Evolutionary conservation across 2,797 vertebrate species (phyloP).

Genomic region (Hoplostethus atlanticus): DNA sequence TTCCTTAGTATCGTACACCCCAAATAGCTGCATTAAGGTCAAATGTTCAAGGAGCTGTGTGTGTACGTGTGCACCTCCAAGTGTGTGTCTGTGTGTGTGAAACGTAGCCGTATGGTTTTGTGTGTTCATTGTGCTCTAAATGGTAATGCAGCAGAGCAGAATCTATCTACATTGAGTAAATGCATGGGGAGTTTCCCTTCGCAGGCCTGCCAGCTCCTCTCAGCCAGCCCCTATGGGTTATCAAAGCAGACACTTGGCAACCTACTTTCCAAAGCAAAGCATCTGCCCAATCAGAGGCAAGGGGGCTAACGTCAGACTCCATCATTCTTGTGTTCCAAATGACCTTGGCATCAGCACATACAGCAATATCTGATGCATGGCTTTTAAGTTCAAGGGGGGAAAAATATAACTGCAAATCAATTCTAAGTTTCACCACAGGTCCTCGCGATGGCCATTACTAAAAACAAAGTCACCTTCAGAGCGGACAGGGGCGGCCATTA

Average conservation of each 20-base stretch:
- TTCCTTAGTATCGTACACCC: neutral
- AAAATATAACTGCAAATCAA: slow-evolving; percentile 85
- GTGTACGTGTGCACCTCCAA: neutral
- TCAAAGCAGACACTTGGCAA: slow-evolving; percentile 86
- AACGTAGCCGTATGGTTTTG: slow-evolving; percentile 23
- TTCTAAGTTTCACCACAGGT: slow-evolving; percentile 76
- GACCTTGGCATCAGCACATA: slow-evolving; percentile 83
- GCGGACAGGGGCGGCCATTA: slow-evolving; percentile 71
- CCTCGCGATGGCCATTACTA: slow-evolving; percentile 77
- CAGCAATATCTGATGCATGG: slow-evolving; percentile 75
- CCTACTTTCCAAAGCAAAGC: slow-evolving; percentile 80
- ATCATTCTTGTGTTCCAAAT: slow-evolving; percentile 82
- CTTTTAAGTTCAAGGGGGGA: slow-evolving; percentile 72
- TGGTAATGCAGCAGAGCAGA: slow-evolving; percentile 68
- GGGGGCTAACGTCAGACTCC: slow-evolving; percentile 81
- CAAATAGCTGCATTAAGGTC: slow-evolving; percentile 12
- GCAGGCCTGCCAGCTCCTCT: slow-evolving; percentile 79
- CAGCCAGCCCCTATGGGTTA: slow-evolving; percentile 72
- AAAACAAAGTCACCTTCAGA: slow-evolving; percentile 84
- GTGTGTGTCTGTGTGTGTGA: slow-evolving; percentile 11
- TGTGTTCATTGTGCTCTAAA: slow-evolving; percentile 71
- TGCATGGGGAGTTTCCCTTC: slow-evolving; percentile 69
- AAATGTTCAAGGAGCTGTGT: slow-evolving; percentile 22
- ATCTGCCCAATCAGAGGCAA: slow-evolving; percentile 80
- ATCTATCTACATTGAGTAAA: slow-evolving; percentile 65